Conservation (phyloP, 2,888 invertebrate species). For the Anoplius nigerrimus region DNA sequence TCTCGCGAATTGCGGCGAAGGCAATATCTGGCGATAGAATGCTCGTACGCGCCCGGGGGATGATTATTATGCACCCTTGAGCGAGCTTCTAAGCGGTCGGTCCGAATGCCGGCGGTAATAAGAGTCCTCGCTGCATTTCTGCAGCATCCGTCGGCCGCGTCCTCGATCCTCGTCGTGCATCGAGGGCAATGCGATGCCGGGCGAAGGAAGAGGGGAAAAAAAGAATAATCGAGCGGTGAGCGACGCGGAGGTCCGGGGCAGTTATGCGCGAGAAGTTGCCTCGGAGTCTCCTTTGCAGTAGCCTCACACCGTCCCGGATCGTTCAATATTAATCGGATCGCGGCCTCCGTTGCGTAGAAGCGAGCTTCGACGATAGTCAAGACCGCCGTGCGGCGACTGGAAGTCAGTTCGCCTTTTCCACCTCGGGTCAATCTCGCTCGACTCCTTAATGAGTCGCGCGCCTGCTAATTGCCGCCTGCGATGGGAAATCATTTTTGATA, state of each 20-base stretch:
- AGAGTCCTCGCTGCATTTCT: constrained; percentile 49
- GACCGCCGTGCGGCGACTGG: not conserved
- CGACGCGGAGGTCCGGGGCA: constrained; percentile 37
- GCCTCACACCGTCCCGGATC: constrained; percentile 60
- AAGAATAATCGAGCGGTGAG: constrained; percentile 40
- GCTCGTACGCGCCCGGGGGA: not conserved
- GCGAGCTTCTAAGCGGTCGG: not conserved
- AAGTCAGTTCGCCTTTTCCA: no score
- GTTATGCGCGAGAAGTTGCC: constrained; percentile 52
- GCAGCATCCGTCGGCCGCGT: constrained; percentile 36
- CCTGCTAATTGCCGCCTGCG: constrained; percentile 1
- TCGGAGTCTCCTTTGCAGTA: constrained; percentile 59
- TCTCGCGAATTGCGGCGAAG: no score
- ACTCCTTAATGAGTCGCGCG: constrained; percentile 1
- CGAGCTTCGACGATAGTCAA: not conserved
- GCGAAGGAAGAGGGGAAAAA: constrained; percentile 34
- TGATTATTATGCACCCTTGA: no score
- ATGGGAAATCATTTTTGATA: no score
- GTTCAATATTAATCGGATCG: constrained; percentile 71
- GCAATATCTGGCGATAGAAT: not conserved
- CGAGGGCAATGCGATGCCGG: constrained; percentile 64
- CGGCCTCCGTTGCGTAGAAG: constrained; percentile 47
- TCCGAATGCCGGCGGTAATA: constrained; percentile 30
- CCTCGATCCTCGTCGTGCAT: constrained; percentile 55
- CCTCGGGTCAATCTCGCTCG: not conserved